phyloP scores from a whole-genome alignment of 2,888 invertebrate genomes.

The Tetranychus piercei region DNA sequence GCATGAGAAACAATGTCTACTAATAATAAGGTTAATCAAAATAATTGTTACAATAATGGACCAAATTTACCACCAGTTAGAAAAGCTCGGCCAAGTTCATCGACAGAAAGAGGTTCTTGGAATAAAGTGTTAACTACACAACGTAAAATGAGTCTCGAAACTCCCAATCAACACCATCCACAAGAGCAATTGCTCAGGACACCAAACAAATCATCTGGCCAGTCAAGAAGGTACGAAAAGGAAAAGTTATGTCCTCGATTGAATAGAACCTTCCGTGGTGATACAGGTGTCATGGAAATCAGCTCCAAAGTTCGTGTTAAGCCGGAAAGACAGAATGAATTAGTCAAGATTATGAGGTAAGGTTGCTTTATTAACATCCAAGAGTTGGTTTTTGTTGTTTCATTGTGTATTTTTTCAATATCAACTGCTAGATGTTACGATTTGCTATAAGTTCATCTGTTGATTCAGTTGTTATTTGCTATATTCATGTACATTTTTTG shows the following conservation, averaged over 20 bases:
- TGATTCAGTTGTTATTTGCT: neutral
- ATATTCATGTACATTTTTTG: neutral
- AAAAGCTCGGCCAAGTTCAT: slow-evolving; percentile 5
- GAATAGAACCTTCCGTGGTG: neutral
- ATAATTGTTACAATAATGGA: neutral
- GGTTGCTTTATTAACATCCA: neutral
- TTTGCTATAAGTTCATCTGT: neutral
- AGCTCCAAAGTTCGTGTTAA: neutral
- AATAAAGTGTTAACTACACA: neutral
- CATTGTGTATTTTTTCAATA: neutral
- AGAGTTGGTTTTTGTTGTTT: neutral
- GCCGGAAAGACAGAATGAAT: neutral
- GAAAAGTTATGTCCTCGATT: neutral
- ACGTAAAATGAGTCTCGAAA: neutral
- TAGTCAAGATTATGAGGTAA: neutral
- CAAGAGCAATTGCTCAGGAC: neutral
- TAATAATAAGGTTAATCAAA: neutral
- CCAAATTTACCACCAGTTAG: neutral
- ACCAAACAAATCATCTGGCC: neutral
- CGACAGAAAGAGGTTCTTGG: neutral
- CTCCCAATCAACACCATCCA: neutral
- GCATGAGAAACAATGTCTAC: neutral
- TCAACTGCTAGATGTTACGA: neutral
- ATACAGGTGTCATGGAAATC: neutral
- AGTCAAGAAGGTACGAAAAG: neutral